Evolutionary conservation across 2,113 vertebrate species (phyloP), one percentile per base, ranked within the genome.

Genomic region (Alces alces): DNA sequence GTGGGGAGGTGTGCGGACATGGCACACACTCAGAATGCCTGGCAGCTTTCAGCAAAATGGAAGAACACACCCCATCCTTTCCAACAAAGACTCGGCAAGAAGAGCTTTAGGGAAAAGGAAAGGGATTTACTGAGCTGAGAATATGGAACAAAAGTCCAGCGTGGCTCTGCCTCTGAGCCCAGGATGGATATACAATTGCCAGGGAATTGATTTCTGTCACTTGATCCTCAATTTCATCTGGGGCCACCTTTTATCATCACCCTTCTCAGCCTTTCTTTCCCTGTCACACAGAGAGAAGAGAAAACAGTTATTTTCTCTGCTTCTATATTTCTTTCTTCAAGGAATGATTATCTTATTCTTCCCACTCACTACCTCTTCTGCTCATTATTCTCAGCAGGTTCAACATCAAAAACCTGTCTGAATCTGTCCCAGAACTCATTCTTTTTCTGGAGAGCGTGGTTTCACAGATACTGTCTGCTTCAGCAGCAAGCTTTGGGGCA

Each of bases 321-420:
- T 87, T 60, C 84, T 89, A 54, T 55, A 52, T 89, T 85, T 96
- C 95, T 93, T 93, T 96, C 83, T 96, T 93, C 60, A 66, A 96
- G 85, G n/a, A 93, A 95, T 57, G 58, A 97, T 97, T 90, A 93
- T 78, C 96, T 27, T 97, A 82, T 86, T 97, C 93, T 97, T 93
- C 89, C 91, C 79, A 84, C 91, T 96, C 91, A 84, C 83, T 27
- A 47, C 70, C 64, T 96, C 80, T 73, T 70, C 66, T 93, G 47
- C 83, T 97, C 86, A 95, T 96, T 97, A 88, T 96, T 93, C 84
- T 96, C 84, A 95, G 89, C 89, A 96, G 89, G 96, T 64, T 94
- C 70, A 50, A 64, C 91, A 86, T 89, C 96, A 87, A 97, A 70
- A 98, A 91, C 87, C 91, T 84, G 92, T 45, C 91, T 86, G 66